Evolutionary conservation across 2,113 vertebrate genomes (phyloP), one percentile per base, ranked within the genome.

Genomic region (Dendrocopos noguchii): DNA sequence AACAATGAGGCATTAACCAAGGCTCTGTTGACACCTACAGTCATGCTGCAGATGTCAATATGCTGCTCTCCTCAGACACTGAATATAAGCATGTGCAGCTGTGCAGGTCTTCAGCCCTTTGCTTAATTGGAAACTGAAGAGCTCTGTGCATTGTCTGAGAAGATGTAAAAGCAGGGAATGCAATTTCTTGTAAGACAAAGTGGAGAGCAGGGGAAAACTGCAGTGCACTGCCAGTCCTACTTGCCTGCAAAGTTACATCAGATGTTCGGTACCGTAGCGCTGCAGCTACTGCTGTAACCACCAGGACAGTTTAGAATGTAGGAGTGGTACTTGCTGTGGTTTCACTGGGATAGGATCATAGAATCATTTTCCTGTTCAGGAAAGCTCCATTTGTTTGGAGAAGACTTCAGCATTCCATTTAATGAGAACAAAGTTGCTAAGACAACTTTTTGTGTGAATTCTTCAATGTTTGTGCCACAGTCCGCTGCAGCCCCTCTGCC

Each of bases 11-110:
- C 52, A 22, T 89, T 92, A 95, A 89, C 53, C 44, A n/a, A 64
- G 29, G 10, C 33, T 87, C 60, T 74, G 33, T 80, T 91, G 75
- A 74, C 46, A 44, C 28, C 18, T 63, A 25, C 60, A 7, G 2
- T 83, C 44, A 14, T 61, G n/a, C 20, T 82, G 63, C 68, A 89
- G 82, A 74, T 64, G 44, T 77, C 91, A 92, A 89, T 93, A 53
- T 60, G 21, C n/a, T 91, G 17, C n/a, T 85, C 56, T 29, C 70
- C 71, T 93, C 47, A 67, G 79, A 64, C 71, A 46, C 75, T 53
- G 61, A 87, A 89, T 92, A 87, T 89, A 93, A 86, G 57, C 12
- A 7, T 82, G 56, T 64, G 57, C 76, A 95, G 80, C 91, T 96
- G 80, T 71, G 52, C 19, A 57, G 42, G 66, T 90, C 57, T 94